These are phyloP conservation scores for Isichthys henryi DNA, from an alignment of 2,113 vertebrate species.

Conservation along the genomic window DNA sequence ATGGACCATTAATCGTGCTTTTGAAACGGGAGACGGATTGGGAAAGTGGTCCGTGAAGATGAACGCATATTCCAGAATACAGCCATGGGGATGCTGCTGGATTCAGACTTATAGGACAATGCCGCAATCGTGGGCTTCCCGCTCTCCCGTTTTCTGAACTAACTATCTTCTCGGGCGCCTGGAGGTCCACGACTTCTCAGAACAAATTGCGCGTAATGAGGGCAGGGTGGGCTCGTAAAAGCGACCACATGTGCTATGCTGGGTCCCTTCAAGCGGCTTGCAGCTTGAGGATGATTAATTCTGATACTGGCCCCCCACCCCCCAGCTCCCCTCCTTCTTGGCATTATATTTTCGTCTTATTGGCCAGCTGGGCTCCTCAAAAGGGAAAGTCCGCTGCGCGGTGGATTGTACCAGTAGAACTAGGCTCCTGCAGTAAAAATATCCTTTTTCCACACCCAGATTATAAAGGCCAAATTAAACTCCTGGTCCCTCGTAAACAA, in stretches of 20 bases:
- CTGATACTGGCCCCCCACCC: not conserved
- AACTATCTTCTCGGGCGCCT: slow-evolving; percentile 31
- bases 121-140: not conserved
- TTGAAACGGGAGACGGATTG: not conserved
- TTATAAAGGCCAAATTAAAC: slow-evolving; percentile 17
- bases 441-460: not conserved
- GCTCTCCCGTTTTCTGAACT: not conserved
- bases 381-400: not conserved
- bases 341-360: slow-evolving; percentile 19
- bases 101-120: not conserved
- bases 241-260: slow-evolving; percentile 14
- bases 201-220: slow-evolving; percentile 53
- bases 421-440: not conserved
- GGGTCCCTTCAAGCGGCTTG: not conserved
- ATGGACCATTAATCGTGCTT: not conserved
- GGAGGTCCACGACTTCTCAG: slow-evolving; percentile 30
- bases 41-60: not conserved
- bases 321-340: not conserved
- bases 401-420: not conserved
- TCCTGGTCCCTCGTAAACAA: not conserved
- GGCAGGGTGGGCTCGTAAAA: slow-evolving; percentile 35
- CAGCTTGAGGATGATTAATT: slow-evolving; percentile 15
- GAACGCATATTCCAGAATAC: not conserved
- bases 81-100: not conserved
- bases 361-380: slow-evolving; percentile 1